phyloP scores from a whole-genome alignment of 2,797 vertebrate genomes.

The Oryzias sinensis region DNA sequence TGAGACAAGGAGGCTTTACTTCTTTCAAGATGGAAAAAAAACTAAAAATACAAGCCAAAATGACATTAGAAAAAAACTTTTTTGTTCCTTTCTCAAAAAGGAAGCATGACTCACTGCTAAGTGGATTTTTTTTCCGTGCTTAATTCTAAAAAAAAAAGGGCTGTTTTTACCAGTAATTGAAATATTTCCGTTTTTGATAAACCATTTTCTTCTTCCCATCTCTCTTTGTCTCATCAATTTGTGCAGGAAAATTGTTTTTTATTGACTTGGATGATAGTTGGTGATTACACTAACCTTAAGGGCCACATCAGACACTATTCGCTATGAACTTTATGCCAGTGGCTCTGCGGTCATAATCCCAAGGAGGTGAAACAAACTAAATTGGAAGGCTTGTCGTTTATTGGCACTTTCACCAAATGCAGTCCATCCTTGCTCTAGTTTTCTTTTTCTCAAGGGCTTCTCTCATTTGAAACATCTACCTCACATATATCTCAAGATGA shows the following conservation, averaged over 20 bases:
- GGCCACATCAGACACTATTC: constrained; percentile 63
- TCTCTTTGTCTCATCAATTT: constrained; percentile 45
- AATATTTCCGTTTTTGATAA: constrained; percentile 43
- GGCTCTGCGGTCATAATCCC: constrained; percentile 62
- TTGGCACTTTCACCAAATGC: constrained; percentile 30
- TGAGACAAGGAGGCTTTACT: constrained; percentile 2
- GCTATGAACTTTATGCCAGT: constrained; percentile 48
- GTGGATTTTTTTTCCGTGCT: constrained; percentile 26
- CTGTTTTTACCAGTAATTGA: constrained; percentile 42
- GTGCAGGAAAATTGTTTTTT: constrained; percentile 58
- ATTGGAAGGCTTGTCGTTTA: constrained; percentile 63
- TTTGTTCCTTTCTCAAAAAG: neutral
- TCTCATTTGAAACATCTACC: no score
- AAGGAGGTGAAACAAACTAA: constrained; percentile 68
- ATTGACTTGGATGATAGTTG: constrained; percentile 38
- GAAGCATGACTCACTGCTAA: constrained; percentile 21
- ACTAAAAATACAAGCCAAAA: constrained; percentile 7
- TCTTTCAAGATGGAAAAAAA: constrained; percentile 8
- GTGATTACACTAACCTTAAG: constrained; percentile 61
- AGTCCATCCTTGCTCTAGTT: no score
- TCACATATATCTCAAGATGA: no score
- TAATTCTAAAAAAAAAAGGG: constrained; percentile 28
- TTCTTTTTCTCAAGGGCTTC: no score
- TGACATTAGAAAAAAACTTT: constrained; percentile 11
- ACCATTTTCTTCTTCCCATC: constrained; percentile 17